Evolutionary conservation across 2,113 vertebrate species (phyloP).

Genomic region (Hydropotes inermis): DNA sequence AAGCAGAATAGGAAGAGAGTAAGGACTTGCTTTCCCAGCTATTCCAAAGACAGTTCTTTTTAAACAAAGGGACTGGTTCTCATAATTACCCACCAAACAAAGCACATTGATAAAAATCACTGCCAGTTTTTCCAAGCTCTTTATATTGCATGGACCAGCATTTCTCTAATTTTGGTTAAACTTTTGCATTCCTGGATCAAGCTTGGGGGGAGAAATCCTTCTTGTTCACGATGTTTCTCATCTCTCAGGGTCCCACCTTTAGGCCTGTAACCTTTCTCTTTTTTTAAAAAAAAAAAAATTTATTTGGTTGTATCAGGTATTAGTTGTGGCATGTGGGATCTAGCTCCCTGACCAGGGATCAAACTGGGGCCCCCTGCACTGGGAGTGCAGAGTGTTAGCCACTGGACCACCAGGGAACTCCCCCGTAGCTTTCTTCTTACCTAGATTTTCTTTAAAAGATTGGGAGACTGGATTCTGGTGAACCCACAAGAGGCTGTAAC

Average conservation of each 20-base stretch:
- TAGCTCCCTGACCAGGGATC: not conserved
- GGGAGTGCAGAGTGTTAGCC: not conserved
- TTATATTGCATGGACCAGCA: not conserved
- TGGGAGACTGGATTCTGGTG: not conserved
- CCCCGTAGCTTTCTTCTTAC: slow-evolving; percentile 12
- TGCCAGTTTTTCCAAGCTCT: not conserved
- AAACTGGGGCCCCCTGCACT: not conserved
- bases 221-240: not conserved
- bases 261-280: not conserved
- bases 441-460: slow-evolving; percentile 21
- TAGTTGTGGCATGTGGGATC: not conserved
- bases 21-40: not conserved
- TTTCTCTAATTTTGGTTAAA: slow-evolving; percentile 44
- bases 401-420: not conserved
- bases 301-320: not conserved
- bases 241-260: not conserved
- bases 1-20: not conserved
- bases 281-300: not conserved
- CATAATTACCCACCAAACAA: slow-evolving; percentile 17
- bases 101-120: slow-evolving; percentile 17
- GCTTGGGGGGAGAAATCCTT: not conserved
- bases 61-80: slow-evolving; percentile 15
- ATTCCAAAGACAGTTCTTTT: not conserved
- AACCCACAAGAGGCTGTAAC: not conserved
- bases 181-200: not conserved